Conservation (phyloP, 2,797 vertebrate species). For the Acanthurus lineatus region DNA sequence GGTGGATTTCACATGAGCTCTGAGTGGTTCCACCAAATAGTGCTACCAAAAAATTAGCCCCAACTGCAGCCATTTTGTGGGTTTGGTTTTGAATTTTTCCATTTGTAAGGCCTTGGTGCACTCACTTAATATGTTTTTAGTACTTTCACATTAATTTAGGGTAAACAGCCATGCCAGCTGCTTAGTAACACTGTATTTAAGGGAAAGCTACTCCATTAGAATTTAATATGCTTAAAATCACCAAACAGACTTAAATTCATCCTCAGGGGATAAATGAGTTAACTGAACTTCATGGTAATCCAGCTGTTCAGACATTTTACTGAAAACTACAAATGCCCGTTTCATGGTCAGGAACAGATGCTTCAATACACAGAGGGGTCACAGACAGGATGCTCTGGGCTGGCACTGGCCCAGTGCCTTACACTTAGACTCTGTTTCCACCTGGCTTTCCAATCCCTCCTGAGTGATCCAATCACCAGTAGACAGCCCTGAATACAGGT, state of each 20-base stretch:
- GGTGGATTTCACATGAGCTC: background rate
- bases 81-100: background rate
- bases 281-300: background rate
- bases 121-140: background rate
- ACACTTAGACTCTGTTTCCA: no score
- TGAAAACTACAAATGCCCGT: background rate
- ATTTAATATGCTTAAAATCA: no score
- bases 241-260: background rate
- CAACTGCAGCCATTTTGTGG: background rate
- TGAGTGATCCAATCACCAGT: no score
- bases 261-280: background rate
- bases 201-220: no score
- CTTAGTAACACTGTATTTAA: background rate
- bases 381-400: background rate
- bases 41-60: background rate
- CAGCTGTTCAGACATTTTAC: background rate
- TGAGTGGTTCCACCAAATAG: background rate
- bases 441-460: no score
- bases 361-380: background rate
- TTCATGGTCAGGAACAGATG: background rate
- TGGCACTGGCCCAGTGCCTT: background rate
- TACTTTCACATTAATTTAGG: background rate
- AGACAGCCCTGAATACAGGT: no score
- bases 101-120: background rate
- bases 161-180: background rate